A percentile compares a stretch with the other conserved stretches of the same genome.
phyloP scores from a whole-genome alignment of 2,797 vertebrate species.

The Glyptemys insculpta region DNA sequence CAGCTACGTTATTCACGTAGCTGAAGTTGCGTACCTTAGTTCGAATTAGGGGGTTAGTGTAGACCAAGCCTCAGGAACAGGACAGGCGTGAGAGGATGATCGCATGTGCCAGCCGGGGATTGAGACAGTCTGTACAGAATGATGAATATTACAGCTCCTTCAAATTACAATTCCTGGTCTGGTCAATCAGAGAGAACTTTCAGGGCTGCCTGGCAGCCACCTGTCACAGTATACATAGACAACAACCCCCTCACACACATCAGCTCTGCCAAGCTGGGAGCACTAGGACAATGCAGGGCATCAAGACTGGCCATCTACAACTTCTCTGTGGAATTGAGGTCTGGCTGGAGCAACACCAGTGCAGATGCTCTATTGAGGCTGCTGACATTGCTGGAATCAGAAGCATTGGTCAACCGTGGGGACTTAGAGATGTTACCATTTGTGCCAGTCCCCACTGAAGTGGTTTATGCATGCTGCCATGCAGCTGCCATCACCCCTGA shows the following conservation, averaged over 20 bases:
- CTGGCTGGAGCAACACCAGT: too few species aligned
- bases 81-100: background rate
- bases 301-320: background rate
- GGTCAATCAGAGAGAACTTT: background rate
- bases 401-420: too few species aligned
- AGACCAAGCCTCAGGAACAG: background rate
- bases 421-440: too few species aligned
- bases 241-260: background rate
- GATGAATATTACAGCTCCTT: background rate
- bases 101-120: background rate
- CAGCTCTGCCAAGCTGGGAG: background rate
- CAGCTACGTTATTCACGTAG: too few species aligned
- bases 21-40: too few species aligned
- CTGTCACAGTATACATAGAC: background rate
- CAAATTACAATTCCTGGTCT: background rate
- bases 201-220: background rate
- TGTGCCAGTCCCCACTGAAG: too few species aligned
- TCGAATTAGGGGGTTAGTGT: too few species aligned
- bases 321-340: background rate
- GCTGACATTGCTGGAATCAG: too few species aligned
- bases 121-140: background rate
- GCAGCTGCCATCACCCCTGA: too few species aligned
- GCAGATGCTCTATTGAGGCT: too few species aligned
- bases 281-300: background rate
- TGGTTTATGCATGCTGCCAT: too few species aligned